Conservation (phyloP, 2,797 vertebrate genomes). For the Gallinago solitaria region DNA sequence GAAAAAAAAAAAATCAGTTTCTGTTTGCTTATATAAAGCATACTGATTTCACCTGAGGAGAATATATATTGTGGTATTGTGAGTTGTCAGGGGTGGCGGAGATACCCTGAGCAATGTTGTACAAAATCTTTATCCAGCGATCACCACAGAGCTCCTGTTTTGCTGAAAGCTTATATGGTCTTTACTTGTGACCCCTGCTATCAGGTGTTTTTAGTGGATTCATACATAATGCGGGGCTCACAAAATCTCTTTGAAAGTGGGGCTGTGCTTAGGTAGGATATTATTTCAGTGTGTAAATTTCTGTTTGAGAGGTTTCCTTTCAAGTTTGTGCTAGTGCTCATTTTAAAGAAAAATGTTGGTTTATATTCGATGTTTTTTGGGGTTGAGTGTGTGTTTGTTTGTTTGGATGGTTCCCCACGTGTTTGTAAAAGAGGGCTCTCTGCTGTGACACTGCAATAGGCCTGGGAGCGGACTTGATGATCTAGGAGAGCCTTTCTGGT, state of each 20-base stretch:
- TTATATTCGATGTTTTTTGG: neutral
- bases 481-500: neutral
- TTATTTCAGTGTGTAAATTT: neutral
- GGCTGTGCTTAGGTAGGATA: neutral
- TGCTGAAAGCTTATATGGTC: neutral
- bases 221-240: neutral
- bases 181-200: neutral
- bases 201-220: neutral
- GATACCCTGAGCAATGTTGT: neutral
- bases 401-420: fast-evolving
- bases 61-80: constrained; percentile 39
- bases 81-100: neutral
- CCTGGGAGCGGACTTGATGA: neutral
- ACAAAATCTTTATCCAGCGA: neutral
- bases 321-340: neutral
- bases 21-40: constrained; percentile 9
- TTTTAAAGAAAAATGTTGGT: neutral
- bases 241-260: neutral
- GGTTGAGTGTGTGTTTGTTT: too few relatives aligned
- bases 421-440: neutral
- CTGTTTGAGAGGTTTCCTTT: neutral
- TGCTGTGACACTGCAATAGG: neutral
- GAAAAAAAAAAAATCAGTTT: neutral
- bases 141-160: neutral
- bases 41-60: neutral